Conservation (phyloP, 92 coral and sea anemone genomes). For the Porites cylindrica region DNA sequence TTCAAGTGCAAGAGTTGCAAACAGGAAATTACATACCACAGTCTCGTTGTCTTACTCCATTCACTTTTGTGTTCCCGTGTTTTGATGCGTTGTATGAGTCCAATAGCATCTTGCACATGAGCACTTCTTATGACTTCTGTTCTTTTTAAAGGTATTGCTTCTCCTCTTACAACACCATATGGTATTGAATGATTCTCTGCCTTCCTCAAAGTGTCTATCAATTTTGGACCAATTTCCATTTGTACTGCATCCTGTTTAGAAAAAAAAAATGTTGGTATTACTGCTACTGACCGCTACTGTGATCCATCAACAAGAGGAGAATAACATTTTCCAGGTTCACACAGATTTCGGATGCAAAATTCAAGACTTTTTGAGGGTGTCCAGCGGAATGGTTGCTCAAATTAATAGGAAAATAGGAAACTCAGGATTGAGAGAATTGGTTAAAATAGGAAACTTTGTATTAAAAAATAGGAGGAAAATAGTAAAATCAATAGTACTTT, state of each 20-base stretch:
- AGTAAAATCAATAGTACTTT: too few species aligned
- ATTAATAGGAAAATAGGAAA: too few species aligned
- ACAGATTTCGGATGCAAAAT: too few species aligned
- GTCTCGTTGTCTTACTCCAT: constrained; percentile 84
- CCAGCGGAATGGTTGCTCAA: too few species aligned
- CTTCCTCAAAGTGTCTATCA: constrained; percentile 52
- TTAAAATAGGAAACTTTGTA: too few species aligned
- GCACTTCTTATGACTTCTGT: constrained; percentile 64
- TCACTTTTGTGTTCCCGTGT: constrained; percentile 89
- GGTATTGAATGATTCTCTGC: constrained; percentile 72
- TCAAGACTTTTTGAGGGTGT: too few species aligned
- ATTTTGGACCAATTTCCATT: constrained; percentile 75
- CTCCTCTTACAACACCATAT: constrained; percentile 90
- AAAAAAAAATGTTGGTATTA: background rate
- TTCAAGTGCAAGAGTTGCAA: background rate
- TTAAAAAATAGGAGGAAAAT: too few species aligned
- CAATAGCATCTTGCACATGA: constrained; percentile 68
- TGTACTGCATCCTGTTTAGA: constrained; percentile 58
- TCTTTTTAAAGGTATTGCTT: constrained; percentile 73
- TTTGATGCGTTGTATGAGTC: constrained; percentile 77
- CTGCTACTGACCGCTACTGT: too few species aligned
- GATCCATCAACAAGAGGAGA: too few species aligned
- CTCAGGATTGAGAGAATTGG: too few species aligned
- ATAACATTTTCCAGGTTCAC: too few species aligned
- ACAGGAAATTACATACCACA: constrained; percentile 72